Base-by-base conservation (phyloP, 2,888 invertebrate genomes). In the Theretra japonica region DNA sequence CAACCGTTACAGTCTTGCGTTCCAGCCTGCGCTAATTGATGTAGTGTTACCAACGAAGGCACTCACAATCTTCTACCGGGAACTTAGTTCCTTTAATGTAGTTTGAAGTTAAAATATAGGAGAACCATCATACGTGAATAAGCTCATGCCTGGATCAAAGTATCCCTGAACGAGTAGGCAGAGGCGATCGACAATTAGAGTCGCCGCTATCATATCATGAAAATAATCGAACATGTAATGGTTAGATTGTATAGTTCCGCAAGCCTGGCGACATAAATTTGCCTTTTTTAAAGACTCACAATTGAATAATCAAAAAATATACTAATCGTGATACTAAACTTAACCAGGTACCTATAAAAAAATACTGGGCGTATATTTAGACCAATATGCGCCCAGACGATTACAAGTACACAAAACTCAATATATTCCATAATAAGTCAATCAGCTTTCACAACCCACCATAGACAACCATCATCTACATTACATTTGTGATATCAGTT, bases 1-100 rank as follows among this genome's bases (percentile, higher is more conserved):
- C 81, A 85, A 84, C 82, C 85, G 74, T 75, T 72, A 75, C 87
- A 86, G 86, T 86, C 86, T 85, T 86, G 72, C 73, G 60, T 74
- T 76, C 74, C 53, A n/a, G 75, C 73, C 70, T 59, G 72, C 73
- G 71, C 59, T 72, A 74, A 72, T 72, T 68, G 65, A 72, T 75
- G 17, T 73, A 70, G 70, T 74, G 74, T 65, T 48, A 62, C 62
- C 71, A 80, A 82, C 70, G 73, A 82, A 83, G 83, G 84, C 82
- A 82, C 84, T 76, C 74, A 72, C 68, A 68, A 48, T 48, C 60
- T 60, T 62, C n/a, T 11, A 48, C 23, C 17, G 1, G 48, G 21
- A 65, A 41, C 23, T 65, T 33, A 21, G 17, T 65, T 17, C 58
- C 23, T 23, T 58, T 58, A 15, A 23, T 23, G n/a, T 11, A 15